These are phyloP conservation scores for Hemithea aestivaria DNA, from an alignment of 2,888 invertebrate genomes.

Conservation along the genomic window DNA sequence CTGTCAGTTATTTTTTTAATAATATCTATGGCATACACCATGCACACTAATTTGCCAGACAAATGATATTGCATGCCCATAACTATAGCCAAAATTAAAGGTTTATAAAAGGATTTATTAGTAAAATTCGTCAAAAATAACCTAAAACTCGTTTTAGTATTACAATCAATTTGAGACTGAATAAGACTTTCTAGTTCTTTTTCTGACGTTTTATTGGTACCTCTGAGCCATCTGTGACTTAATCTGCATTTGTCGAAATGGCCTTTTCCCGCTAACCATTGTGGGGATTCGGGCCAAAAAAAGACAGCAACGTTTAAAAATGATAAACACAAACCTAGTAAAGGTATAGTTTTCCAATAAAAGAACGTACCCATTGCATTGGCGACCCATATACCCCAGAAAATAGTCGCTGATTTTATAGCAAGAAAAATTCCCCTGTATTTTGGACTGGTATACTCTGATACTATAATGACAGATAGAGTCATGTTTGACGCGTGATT, in stretches of 20 bases:
- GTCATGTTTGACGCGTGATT: slow-evolving; percentile 30
- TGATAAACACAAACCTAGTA: slow-evolving; percentile 26
- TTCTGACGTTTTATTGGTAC: slow-evolving; percentile 20
- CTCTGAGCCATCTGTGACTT: slow-evolving; percentile 33
- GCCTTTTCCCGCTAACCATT: slow-evolving; percentile 35
- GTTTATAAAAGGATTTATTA: slow-evolving; percentile 32
- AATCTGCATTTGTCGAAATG: slow-evolving; percentile 29
- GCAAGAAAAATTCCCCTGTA: slow-evolving; percentile 35
- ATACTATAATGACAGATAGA: slow-evolving; percentile 27
- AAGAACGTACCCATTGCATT: slow-evolving; percentile 38
- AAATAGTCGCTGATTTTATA: slow-evolving; percentile 33
- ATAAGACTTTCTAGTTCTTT: slow-evolving; percentile 32
- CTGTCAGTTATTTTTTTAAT: slow-evolving; percentile 33
- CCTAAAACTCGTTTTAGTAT: not conserved
- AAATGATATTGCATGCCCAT: slow-evolving; percentile 34
- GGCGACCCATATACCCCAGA: slow-evolving; percentile 38
- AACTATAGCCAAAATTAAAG: slow-evolving; percentile 26
- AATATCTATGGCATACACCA: slow-evolving; percentile 37
- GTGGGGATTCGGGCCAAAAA: slow-evolving; percentile 35
- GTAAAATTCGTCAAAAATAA: slow-evolving; percentile 2
- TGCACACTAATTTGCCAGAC: slow-evolving; percentile 38
- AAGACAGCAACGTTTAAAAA: slow-evolving; percentile 17
- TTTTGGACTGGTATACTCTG: slow-evolving; percentile 34
- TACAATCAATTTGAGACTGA: slow-evolving; percentile 17
- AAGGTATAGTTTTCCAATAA: slow-evolving; percentile 34